Evolutionary conservation across 1,140 invertebrate genomes (phyloP).

Genomic region (Adelges cooleyi): DNA sequence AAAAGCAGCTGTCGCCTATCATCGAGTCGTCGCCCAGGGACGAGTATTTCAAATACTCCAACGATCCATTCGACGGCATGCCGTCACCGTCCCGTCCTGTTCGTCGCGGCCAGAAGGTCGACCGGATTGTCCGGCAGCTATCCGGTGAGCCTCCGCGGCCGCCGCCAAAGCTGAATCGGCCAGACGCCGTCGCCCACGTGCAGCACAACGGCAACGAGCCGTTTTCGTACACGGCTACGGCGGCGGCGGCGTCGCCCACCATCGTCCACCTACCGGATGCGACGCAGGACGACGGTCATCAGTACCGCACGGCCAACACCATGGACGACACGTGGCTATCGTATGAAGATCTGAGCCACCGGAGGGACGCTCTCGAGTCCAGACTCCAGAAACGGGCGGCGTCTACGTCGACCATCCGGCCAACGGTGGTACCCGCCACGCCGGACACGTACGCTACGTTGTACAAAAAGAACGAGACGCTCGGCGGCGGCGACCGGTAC

Average conservation of each 20-base stretch:
- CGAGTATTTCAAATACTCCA: constrained; percentile 49
- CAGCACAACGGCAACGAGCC: constrained; percentile 62
- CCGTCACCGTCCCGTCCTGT: constrained; percentile 32
- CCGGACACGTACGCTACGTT: constrained; percentile 13
- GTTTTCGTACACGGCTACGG: constrained; percentile 56
- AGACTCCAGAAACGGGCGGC: constrained; percentile 44
- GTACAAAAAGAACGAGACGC: constrained; percentile 32
- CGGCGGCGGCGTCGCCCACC: constrained; percentile 38
- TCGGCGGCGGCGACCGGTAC: constrained; percentile 35
- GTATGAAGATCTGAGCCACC: constrained; percentile 51
- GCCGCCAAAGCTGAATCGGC: constrained; percentile 27
- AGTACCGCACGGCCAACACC: constrained; percentile 56
- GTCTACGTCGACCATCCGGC: constrained; percentile 28
- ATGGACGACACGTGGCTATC: constrained; percentile 29
- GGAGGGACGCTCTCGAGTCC: constrained; percentile 60
- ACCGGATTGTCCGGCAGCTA: constrained; percentile 34
- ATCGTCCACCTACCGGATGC: constrained; percentile 32
- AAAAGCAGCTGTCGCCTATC: constrained; percentile 61
- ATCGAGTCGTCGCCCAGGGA: constrained; percentile 54
- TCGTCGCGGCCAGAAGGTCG: constrained; percentile 34
- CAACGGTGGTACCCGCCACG: constrained; percentile 31
- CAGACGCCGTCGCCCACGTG: constrained; percentile 39
- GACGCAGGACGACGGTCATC: constrained; percentile 34
- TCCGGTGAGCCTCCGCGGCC: constrained; percentile 23
- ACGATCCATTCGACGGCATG: constrained; percentile 29